These are phyloP conservation scores for Drosophila limbata DNA, from an alignment of 2,888 invertebrate genomes.

Conservation along the genomic window DNA sequence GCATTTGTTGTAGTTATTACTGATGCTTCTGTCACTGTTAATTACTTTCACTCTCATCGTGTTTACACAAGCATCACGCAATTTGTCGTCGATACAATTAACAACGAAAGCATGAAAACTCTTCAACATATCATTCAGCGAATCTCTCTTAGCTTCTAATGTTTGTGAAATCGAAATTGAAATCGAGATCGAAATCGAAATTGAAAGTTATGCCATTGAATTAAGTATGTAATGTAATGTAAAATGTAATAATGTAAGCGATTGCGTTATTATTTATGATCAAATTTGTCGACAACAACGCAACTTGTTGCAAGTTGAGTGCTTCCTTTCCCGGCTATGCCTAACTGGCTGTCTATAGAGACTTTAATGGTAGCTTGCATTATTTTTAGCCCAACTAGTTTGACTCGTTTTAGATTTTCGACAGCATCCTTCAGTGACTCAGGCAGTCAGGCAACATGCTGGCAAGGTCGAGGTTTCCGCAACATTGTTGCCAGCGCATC, in stretches of 20 bases:
- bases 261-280: slow-evolving; percentile 55
- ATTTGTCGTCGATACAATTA: slow-evolving; percentile 58
- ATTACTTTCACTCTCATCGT: slow-evolving; percentile 71
- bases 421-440: slow-evolving; percentile 54
- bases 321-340: slow-evolving; percentile 29
- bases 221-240: slow-evolving; percentile 1
- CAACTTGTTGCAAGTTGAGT: slow-evolving; percentile 36
- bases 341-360: slow-evolving; percentile 8
- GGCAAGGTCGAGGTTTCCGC: slow-evolving; percentile 67
- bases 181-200: slow-evolving; percentile 41
- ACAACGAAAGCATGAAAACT: slow-evolving; percentile 52
- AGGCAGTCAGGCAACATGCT: slow-evolving; percentile 8
- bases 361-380: slow-evolving; percentile 51
- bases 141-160: slow-evolving; percentile 25
- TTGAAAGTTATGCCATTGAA: slow-evolving; percentile 60
- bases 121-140: slow-evolving; percentile 20
- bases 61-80: slow-evolving; percentile 46
- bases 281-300: slow-evolving; percentile 42
- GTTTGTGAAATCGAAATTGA: slow-evolving; percentile 35
- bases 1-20: slow-evolving; percentile 7
- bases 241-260: slow-evolving; percentile 41
- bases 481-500: slow-evolving; percentile 56
- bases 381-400: slow-evolving; percentile 69
- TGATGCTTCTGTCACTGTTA: slow-evolving; percentile 54
- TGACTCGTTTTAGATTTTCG: slow-evolving; percentile 56